These are phyloP conservation scores for Saccostrea echinata DNA, from an alignment of 1,140 invertebrate genomes.

Conservation along the genomic window DNA sequence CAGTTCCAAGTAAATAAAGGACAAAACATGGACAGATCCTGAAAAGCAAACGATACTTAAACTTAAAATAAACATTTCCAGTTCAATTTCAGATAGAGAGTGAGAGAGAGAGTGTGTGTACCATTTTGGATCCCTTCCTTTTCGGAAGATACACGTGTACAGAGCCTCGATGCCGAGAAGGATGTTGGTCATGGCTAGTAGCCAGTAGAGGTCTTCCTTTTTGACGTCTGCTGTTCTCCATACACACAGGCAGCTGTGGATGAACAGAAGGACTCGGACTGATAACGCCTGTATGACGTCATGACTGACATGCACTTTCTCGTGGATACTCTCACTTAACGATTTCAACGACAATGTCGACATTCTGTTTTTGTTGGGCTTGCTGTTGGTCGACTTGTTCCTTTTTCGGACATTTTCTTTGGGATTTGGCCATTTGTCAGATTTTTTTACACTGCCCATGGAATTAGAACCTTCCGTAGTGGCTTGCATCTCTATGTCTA, in stretches of 20 bases:
- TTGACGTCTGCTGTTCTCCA: conserved; percentile 56
- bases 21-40: conserved; percentile 73
- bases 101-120: conserved; percentile 21
- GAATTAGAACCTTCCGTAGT: background rate
- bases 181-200: conserved; percentile 48
- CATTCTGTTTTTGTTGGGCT: background rate
- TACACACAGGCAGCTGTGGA: conserved; percentile 53
- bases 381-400: background rate
- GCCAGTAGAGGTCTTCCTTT: conserved; percentile 49
- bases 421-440: background rate
- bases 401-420: background rate
- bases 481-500: background rate
- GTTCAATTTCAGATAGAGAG: background rate
- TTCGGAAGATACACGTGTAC: conserved; percentile 1
- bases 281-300: conserved; percentile 48
- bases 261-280: conserved; percentile 46
- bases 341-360: conserved; percentile 2
- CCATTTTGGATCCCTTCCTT: conserved; percentile 60
- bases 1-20: conserved; percentile 61
- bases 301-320: background rate
- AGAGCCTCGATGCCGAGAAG: conserved; percentile 48
- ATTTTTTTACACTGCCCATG: background rate
- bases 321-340: background rate
- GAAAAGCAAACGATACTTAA: background rate
- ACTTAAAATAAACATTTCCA: background rate